Evolutionary conservation across 2,888 invertebrate genomes (phyloP).

Genomic region (Heliconius sara): DNA sequence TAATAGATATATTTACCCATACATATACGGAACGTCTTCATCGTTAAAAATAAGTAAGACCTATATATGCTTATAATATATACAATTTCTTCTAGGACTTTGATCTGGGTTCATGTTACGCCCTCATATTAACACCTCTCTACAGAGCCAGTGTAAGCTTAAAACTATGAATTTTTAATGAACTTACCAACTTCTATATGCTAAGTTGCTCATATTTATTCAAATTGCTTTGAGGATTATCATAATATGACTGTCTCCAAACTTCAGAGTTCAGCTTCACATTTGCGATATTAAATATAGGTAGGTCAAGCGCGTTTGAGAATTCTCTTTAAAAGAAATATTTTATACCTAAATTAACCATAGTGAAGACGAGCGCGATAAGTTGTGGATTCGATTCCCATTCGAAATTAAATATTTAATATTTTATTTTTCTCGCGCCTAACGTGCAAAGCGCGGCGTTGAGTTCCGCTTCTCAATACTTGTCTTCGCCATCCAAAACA

Average conservation of each 20-base stretch:
- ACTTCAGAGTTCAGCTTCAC: conserved; percentile 21
- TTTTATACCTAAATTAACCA: neutral
- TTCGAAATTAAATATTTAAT: too few relatives aligned
- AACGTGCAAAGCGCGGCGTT: neutral
- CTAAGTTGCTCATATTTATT: conserved; percentile 60
- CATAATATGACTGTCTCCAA: conserved; percentile 50
- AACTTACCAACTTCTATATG: conserved; percentile 54
- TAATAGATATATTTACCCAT: too few relatives aligned
- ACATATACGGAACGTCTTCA: too few relatives aligned
- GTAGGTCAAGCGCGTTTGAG: neutral
- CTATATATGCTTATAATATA: neutral
- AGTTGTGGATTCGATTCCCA: too few relatives aligned
- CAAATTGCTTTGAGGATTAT: conserved; percentile 59
- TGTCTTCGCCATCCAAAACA: too few relatives aligned
- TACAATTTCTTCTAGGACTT: neutral
- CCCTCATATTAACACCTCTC: conserved; percentile 32
- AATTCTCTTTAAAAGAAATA: neutral
- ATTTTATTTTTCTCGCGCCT: too few relatives aligned
- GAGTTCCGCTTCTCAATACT: neutral
- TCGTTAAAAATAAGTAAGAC: too few relatives aligned
- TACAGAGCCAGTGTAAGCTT: conserved; percentile 42
- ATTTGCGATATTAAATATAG: neutral
- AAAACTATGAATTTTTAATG: conserved; percentile 64
- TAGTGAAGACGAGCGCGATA: too few relatives aligned
- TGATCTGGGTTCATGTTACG: neutral